Base-by-base conservation (phyloP, 2,888 invertebrate genomes). In the Nyleta sp. region DNA sequence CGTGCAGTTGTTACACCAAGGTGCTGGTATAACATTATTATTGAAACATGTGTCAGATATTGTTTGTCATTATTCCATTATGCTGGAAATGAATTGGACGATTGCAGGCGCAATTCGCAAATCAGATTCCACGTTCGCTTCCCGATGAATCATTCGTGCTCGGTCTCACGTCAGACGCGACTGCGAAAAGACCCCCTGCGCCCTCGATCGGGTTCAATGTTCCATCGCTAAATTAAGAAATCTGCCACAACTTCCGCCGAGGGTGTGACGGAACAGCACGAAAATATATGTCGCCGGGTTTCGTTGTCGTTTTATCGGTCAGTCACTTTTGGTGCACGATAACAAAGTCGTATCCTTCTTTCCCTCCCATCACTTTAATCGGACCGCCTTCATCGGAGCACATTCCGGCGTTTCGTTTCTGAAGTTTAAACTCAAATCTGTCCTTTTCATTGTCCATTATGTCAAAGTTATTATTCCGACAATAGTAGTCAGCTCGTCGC, bases 191-290 rank as follows among this genome's bases (percentile, higher is more conserved):
- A 28, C 62, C 33, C 74, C 46, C 55, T 35, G 42, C 35, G 48
- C 22, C 20, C n/a, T 42, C 52, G 13, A 75, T 75, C 46, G 75
- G 64, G 79, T 79, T 79, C 74, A 79, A 75, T 60, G 78, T 65
- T 59, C 78, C 55, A 53, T 31, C 24, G 52, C 59, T 78, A 72
- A 72, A 78, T 78, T 72, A 62, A 78, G 70, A 78, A 78, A 78
- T 62, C 71, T 72, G 48, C 62, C 50, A 22, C 60, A 57, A 59
- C 73, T 78, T 73, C 72, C 72, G 73, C 17, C 35, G 59, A 52
- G 62, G 73, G 68, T 68, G 55, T 74, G 40, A 50, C 44, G 20
- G 18, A 76, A 65, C 44, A 44, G 64, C 40, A 33, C 55, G 15
- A 57, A 70, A 74, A 67, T 67, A 53, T 15, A 18, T 38, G 33